phyloP scores from a whole-genome alignment of 2,113 vertebrate species.

The Bettongia penicillata region DNA sequence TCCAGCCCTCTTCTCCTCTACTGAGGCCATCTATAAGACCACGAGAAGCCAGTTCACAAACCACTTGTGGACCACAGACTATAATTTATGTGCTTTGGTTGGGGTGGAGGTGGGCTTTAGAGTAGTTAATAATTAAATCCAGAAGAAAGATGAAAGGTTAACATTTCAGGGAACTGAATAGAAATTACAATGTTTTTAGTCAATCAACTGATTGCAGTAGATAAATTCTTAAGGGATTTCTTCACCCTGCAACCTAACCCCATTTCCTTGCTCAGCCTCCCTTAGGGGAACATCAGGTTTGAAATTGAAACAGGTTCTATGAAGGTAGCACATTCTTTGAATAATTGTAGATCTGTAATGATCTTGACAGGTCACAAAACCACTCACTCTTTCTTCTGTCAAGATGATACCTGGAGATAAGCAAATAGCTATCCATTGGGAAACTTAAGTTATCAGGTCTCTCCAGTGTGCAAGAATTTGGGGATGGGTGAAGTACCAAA shows the following conservation, averaged over 20 bases:
- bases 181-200: not conserved
- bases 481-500: not conserved
- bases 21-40: not conserved
- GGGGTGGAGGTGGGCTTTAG: not conserved
- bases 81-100: not conserved
- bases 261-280: not conserved
- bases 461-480: not conserved
- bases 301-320: not conserved
- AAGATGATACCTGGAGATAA: not conserved
- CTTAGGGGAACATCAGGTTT: fast-evolving
- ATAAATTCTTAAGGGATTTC: not conserved
- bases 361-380: not conserved
- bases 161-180: not conserved
- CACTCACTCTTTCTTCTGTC: not conserved
- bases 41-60: not conserved
- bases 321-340: not conserved
- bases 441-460: not conserved
- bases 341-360: not conserved
- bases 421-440: not conserved
- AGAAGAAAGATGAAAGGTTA: not conserved
- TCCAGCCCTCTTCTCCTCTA: not conserved
- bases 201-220: not conserved
- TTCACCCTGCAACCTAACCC: not conserved
- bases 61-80: not conserved
- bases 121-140: not conserved